Conservation (phyloP, 2,113 vertebrate genomes). For the Ranitomeya variabilis region DNA sequence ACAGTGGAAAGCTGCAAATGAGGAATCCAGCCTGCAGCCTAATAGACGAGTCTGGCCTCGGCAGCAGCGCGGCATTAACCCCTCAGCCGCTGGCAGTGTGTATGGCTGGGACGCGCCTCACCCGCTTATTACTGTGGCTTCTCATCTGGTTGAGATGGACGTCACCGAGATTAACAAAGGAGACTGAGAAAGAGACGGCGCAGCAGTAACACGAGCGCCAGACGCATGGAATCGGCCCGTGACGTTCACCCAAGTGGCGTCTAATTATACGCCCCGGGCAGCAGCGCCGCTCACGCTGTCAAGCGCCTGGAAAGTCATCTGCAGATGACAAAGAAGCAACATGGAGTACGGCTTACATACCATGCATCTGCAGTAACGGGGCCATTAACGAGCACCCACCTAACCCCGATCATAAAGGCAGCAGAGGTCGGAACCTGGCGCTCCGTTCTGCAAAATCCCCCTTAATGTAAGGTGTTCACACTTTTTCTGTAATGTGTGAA, state of each 20-base stretch:
- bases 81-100: background rate
- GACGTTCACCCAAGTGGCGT: conserved; percentile 14
- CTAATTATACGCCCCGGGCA: background rate
- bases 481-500: too few species aligned
- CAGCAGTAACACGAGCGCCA: background rate
- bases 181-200: background rate
- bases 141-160: background rate
- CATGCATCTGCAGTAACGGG: too few species aligned
- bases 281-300: background rate
- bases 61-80: background rate
- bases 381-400: too few species aligned
- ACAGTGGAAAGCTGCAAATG: background rate
- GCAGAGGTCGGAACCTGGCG: too few species aligned
- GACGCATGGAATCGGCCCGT: conserved; percentile 2
- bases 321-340: background rate
- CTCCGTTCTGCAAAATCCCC: too few species aligned
- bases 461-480: too few species aligned
- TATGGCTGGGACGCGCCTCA: background rate
- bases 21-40: background rate
- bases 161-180: background rate
- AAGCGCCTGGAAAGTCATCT: background rate
- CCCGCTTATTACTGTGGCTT: background rate
- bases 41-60: background rate
- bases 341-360: too few species aligned
- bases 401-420: too few species aligned